phyloP scores from a whole-genome alignment of 2,888 invertebrate species.

The Metellina segmentata region DNA sequence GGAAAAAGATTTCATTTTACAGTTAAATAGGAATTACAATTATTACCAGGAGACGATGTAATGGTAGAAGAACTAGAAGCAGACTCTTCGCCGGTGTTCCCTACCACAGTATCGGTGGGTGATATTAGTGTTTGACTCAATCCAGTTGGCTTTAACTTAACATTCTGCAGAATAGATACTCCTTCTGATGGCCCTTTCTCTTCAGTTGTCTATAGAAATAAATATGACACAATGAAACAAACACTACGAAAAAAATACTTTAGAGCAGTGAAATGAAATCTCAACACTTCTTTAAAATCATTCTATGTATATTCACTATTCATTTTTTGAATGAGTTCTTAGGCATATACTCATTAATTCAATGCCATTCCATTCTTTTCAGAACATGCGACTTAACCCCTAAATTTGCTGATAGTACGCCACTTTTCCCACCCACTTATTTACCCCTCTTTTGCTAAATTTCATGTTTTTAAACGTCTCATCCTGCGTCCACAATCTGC shows the following conservation, averaged over 20 bases:
- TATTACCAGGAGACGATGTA: constrained; percentile 70
- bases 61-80: constrained; percentile 55
- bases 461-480: too few relatives aligned
- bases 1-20: not conserved
- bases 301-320: too few relatives aligned
- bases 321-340: too few relatives aligned
- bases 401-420: too few relatives aligned
- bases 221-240: not conserved
- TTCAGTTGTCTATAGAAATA: constrained; percentile 55
- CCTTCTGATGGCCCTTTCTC: constrained; percentile 62
- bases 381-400: too few relatives aligned
- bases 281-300: too few relatives aligned
- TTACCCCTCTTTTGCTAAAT: too few relatives aligned
- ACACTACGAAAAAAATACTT: not conserved
- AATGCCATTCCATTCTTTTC: too few relatives aligned
- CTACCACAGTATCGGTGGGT: constrained; percentile 43
- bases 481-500: too few relatives aligned
- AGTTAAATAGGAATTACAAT: not conserved
- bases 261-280: not conserved
- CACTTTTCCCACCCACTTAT: too few relatives aligned
- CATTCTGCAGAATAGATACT: constrained; percentile 58
- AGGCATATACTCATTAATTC: too few relatives aligned
- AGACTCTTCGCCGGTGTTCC: constrained; percentile 25
- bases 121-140: constrained; percentile 68
- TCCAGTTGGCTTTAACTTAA: constrained; percentile 72